Evolutionary conservation across 2,113 vertebrate genomes (phyloP), one percentile per base, ranked within the genome.

Genomic region (Prionailurus viverrinus): DNA sequence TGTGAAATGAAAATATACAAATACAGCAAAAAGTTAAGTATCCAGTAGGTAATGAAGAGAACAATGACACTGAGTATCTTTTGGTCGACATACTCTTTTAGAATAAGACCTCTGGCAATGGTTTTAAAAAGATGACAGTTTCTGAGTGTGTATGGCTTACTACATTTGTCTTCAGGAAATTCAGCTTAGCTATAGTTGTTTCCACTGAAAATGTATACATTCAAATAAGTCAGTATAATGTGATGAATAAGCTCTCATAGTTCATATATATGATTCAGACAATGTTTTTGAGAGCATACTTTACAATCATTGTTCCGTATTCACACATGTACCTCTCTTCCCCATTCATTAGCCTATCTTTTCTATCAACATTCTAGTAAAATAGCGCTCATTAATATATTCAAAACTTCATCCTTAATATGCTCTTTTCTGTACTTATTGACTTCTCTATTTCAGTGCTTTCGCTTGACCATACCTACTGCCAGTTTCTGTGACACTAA

Each of bases 111-210:
- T 31, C 8, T 2, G 1, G 41, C 15, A 66, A 89, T 41, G 45
- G 5, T 23, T 94, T 96, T 94, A 66, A 88, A 45, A 63, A 79
- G 94, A 87, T 74, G 25, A 25, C 68, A 41, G 4, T 73, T 85
- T 12, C 12, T 39, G 21, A 80, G 16, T 41, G 21, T 82, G 23
- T 74, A 51, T 55, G 23, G n/a, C 6, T 63, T 87, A 83, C 36
- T 53, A 95, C 19, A 27, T 63, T 21, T 58, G 1, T 45, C 65
- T 92, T 71, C 31, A 41, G 79, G 29, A 36, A 85, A 4, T 25
- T 88, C 33, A 41, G 5, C 12, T 78, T 25, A 73, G 89, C 36
- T 58, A 7, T 9, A 89, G 15, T 36, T 74, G 58, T 74, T 87
- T 82, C 19, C 58, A 71, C 25, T 81, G n/a, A 86, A 86, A 94